These are phyloP conservation scores for Saxidomus purpurata DNA, from an alignment of 1,140 invertebrate species.

Conservation along the genomic window DNA sequence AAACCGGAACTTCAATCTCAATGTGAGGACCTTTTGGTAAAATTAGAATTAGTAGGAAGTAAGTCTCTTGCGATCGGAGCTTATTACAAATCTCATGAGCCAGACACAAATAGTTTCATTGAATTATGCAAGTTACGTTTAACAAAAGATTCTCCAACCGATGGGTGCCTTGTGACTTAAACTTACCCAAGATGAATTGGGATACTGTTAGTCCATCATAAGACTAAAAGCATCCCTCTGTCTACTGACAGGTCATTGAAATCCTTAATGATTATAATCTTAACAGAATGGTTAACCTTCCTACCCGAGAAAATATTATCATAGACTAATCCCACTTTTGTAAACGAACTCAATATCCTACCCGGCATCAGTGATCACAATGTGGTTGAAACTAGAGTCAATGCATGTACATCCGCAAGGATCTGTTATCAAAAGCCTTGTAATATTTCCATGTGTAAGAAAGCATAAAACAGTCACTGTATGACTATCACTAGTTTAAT, in stretches of 20 bases:
- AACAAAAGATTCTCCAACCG: too few species aligned
- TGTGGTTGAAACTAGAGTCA: conserved; percentile 26
- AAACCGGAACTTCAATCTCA: too few species aligned
- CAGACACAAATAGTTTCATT: too few species aligned
- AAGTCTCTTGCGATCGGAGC: not conserved
- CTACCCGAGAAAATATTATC: too few species aligned
- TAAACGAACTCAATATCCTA: conserved; percentile 24
- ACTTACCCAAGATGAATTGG: conserved; percentile 26
- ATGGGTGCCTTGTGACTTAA: too few species aligned
- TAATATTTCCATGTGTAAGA: not conserved
- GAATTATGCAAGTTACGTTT: not conserved
- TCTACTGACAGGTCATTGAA: not conserved
- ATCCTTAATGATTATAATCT: not conserved
- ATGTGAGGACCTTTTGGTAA: too few species aligned
- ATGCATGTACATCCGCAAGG: too few species aligned
- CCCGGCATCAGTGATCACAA: conserved; percentile 42
- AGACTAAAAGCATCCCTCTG: conserved; percentile 12
- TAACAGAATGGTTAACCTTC: conserved; percentile 22
- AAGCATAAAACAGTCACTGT: too few species aligned
- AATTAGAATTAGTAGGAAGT: too few species aligned
- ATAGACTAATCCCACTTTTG: conserved; percentile 32
- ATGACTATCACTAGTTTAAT: too few species aligned
- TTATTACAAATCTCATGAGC: conserved; percentile 35
- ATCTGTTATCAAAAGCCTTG: conserved; percentile 31
- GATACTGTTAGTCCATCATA: not conserved